Conservation (phyloP, 1,140 invertebrate species). For the Hylyphantes graminicola region DNA sequence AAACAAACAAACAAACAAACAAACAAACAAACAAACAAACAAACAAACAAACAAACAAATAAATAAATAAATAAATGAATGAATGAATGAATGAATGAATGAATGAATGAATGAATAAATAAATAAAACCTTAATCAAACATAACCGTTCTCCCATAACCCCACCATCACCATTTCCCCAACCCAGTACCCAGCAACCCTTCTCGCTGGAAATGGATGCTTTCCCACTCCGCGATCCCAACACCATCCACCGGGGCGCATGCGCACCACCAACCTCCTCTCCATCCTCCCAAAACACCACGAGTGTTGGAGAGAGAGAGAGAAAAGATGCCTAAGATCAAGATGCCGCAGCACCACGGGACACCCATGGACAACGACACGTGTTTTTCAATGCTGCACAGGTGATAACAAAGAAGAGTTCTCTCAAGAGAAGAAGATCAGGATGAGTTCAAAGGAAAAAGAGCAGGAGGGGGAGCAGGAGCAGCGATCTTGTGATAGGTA, state of each 20-base stretch:
- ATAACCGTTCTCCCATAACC: too few species aligned
- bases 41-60: too few species aligned
- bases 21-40: too few species aligned
- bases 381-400: neutral
- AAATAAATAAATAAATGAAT: too few species aligned
- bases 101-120: too few species aligned
- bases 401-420: too few species aligned
- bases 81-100: too few species aligned
- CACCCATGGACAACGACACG: neutral
- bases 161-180: neutral
- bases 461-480: conserved; percentile 7
- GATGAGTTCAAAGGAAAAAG: neutral
- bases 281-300: conserved; percentile 29
- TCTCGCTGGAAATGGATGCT: conserved; percentile 49
- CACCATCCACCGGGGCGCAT: conserved; percentile 46
- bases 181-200: conserved; percentile 49
- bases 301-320: neutral
- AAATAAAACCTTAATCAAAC: too few species aligned
- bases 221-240: conserved; percentile 13
- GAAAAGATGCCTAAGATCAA: neutral
- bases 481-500: conserved; percentile 55
- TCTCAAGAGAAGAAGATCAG: too few species aligned
- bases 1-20: too few species aligned
- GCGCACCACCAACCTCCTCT: conserved; percentile 1
- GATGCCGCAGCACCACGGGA: neutral